phyloP scores from a whole-genome alignment of 1,140 invertebrate genomes.

The Rhopalosiphum maidis region DNA sequence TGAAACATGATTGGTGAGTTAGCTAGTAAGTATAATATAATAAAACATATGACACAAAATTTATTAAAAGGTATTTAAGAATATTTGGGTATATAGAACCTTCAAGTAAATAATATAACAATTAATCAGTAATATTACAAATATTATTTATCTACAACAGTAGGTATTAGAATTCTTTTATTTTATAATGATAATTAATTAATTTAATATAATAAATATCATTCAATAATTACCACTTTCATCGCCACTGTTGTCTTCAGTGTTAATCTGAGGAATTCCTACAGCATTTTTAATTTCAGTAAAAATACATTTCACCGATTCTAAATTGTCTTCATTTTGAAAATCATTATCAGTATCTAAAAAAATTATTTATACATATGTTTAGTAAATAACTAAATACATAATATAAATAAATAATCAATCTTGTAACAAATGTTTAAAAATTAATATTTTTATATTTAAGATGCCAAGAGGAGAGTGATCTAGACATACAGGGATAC shows the following conservation, averaged over 20 bases:
- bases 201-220: background rate
- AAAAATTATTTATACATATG: background rate
- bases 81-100: too few relatives aligned
- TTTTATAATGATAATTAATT: background rate
- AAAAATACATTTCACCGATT: background rate
- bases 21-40: too few relatives aligned
- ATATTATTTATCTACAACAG: too few relatives aligned
- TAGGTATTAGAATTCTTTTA: too few relatives aligned
- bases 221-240: background rate
- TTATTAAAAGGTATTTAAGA: background rate
- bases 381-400: too few relatives aligned
- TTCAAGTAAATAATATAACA: too few relatives aligned
- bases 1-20: too few relatives aligned
- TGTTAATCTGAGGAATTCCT: background rate
- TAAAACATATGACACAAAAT: too few relatives aligned
- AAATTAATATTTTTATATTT: background rate
- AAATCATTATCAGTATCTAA: background rate
- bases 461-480: rapidly evolving
- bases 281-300: background rate
- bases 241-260: background rate
- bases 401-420: background rate
- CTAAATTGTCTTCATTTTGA: background rate
- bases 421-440: background rate
- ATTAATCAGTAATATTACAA: too few relatives aligned
- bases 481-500: background rate